Conservation (phyloP, 2,797 vertebrate genomes). For the Dendrocincla fuliginosa region DNA sequence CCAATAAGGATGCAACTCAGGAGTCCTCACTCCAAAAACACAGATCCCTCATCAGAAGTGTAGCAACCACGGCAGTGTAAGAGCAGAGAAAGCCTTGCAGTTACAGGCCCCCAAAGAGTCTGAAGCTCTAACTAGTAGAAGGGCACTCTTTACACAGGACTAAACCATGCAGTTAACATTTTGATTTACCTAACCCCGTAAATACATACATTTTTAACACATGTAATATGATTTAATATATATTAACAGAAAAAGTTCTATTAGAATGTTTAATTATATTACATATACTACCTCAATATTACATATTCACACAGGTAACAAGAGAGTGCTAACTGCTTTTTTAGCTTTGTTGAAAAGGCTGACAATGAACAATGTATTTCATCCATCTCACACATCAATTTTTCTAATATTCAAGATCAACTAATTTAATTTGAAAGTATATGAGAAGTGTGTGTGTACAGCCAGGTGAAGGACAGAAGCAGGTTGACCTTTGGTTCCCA, state of each 20-base stretch:
- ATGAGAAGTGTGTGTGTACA: too few relatives aligned
- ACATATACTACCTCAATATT: neutral
- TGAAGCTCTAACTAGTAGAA: neutral
- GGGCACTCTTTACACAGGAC: neutral
- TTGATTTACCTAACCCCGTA: neutral
- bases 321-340: neutral
- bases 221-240: neutral
- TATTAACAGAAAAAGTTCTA: neutral
- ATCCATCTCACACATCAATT: neutral
- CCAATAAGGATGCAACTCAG: neutral
- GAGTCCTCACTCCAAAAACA: neutral
- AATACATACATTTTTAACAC: neutral
- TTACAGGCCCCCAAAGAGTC: neutral
- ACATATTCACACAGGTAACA: neutral
- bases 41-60: neutral
- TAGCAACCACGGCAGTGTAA: neutral
- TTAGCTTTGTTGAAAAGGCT: neutral
- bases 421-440: neutral
- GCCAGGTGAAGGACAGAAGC: too few relatives aligned
- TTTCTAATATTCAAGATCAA: neutral
- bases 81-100: neutral
- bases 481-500: too few relatives aligned
- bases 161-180: neutral
- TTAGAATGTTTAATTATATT: neutral
- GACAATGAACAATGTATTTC: neutral